Percentiles rank a stretch among this genome's conserved stretches.
phyloP scores from a whole-genome alignment of 2,888 invertebrate genomes.

The Silvanus unidentatus region DNA sequence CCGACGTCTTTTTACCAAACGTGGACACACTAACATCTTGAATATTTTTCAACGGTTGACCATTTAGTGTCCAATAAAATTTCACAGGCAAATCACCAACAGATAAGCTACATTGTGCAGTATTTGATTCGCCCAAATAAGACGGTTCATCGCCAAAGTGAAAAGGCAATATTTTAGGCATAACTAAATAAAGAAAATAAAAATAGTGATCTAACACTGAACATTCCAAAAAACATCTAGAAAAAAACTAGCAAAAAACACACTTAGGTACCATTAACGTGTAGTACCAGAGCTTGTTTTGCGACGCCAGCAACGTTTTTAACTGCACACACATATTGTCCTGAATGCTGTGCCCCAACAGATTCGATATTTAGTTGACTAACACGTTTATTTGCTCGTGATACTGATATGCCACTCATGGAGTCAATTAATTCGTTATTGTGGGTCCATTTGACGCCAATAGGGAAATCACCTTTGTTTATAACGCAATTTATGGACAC shows the following conservation, averaged over 20 bases:
- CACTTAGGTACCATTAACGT: slow-evolving; percentile 49
- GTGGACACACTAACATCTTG: slow-evolving; percentile 52
- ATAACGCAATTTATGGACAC: slow-evolving; percentile 59
- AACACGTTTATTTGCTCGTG: slow-evolving; percentile 47
- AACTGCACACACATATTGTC: slow-evolving; percentile 51
- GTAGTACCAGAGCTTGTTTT: slow-evolving; percentile 48
- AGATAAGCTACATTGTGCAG: slow-evolving; percentile 45
- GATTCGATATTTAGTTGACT: slow-evolving; percentile 52
- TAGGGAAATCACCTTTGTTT: slow-evolving; percentile 63
- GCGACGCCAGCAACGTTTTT: slow-evolving; percentile 50
- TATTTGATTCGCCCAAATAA: slow-evolving; percentile 56
- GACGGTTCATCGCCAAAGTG: slow-evolving; percentile 62
- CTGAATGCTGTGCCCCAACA: slow-evolving; percentile 49
- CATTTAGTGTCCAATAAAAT: slow-evolving; percentile 68
- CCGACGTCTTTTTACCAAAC: slow-evolving; percentile 58
- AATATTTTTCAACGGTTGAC: slow-evolving; percentile 52
- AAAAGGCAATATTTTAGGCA: slow-evolving; percentile 36
- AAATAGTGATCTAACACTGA: too few relatives aligned
- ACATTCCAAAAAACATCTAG: slow-evolving; percentile 3
- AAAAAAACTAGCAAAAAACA: slow-evolving; percentile 15
- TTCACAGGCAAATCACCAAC: slow-evolving; percentile 68
- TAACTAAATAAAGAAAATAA: slow-evolving; percentile 2
- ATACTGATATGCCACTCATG: slow-evolving; percentile 41
- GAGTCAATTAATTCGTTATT: slow-evolving; percentile 40
- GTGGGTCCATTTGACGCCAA: slow-evolving; percentile 39